phyloP scores from a whole-genome alignment of 2,797 vertebrate species.

The Micrastur ruficollis region DNA sequence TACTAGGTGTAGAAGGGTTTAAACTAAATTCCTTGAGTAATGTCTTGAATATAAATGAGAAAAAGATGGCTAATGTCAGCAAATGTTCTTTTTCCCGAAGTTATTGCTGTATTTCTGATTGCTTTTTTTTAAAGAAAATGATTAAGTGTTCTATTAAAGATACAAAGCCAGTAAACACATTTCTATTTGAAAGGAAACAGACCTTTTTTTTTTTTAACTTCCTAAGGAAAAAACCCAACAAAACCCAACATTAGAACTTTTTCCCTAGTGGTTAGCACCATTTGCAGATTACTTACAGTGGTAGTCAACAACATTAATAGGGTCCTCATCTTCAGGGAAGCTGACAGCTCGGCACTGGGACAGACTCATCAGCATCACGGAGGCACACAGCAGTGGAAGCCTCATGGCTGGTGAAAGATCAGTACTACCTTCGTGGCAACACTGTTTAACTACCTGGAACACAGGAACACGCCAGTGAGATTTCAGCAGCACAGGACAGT shows the following conservation, averaged over 20 bases:
- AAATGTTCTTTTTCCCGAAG: conserved; percentile 70
- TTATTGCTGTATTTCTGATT: conserved; percentile 58
- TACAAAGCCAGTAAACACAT: conserved; percentile 45
- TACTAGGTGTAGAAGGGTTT: conserved; percentile 81
- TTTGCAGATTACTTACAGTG: conserved; percentile 86
- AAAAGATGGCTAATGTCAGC: conserved; percentile 72
- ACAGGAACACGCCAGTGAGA: conserved; percentile 43
- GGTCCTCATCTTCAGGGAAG: conserved; percentile 91
- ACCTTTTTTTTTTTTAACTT: background rate
- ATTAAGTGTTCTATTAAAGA: conserved; percentile 50
- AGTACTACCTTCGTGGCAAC: conserved; percentile 76
- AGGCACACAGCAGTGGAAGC: conserved; percentile 80
- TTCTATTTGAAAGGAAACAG: conserved; percentile 17
- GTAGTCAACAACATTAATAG: conserved; percentile 88
- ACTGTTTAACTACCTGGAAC: conserved; percentile 82
- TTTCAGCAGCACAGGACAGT: background rate
- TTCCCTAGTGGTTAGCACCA: background rate
- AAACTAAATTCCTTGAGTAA: conserved; percentile 80
- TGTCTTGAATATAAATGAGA: conserved; percentile 82
- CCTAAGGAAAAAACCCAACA: background rate
- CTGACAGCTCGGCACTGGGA: conserved; percentile 83
- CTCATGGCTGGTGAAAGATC: conserved; percentile 83
- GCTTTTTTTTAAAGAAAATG: conserved; percentile 61
- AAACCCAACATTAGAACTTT: background rate
- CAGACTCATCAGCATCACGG: conserved; percentile 77